Conservation (phyloP, 2,888 invertebrate genomes). For the Spilosoma lubricipeda region DNA sequence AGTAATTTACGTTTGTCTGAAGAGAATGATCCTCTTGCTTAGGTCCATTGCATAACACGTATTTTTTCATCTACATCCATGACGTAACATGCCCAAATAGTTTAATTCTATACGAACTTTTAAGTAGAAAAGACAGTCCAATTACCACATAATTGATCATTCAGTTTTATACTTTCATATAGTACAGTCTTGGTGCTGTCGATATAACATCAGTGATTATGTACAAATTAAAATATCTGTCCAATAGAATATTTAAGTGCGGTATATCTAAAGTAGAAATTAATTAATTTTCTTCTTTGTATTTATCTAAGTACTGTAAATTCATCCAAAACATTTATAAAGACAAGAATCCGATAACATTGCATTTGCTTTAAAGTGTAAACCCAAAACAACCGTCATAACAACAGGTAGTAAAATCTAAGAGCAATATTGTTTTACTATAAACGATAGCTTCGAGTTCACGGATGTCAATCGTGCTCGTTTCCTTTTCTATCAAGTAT, state of each 20-base stretch:
- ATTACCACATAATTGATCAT: neutral
- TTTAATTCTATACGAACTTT: neutral
- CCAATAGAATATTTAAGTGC: too few relatives aligned
- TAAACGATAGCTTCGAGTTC: conserved; percentile 59
- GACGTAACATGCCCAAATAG: neutral
- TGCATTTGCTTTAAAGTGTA: conserved; percentile 16
- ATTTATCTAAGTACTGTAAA: neutral
- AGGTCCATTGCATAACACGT: conserved; percentile 49
- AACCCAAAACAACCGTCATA: conserved; percentile 22
- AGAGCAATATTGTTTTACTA: conserved; percentile 64
- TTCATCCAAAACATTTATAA: neutral
- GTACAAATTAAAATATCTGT: neutral
- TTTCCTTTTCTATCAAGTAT: conserved; percentile 77
- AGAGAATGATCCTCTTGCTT: conserved; percentile 67
- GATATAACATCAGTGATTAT: neutral
- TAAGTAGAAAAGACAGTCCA: neutral
- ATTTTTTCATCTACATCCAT: conserved; percentile 10
- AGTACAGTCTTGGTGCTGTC: neutral
- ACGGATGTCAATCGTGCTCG: conserved; percentile 75
- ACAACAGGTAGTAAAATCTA: conserved; percentile 53
- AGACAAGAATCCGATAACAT: neutral
- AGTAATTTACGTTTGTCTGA: conserved; percentile 67
- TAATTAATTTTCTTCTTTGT: neutral
- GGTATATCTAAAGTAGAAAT: neutral
- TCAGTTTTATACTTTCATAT: neutral